These are phyloP conservation scores for Ips typographus DNA, from an alignment of 1,140 invertebrate species.

Conservation along the genomic window DNA sequence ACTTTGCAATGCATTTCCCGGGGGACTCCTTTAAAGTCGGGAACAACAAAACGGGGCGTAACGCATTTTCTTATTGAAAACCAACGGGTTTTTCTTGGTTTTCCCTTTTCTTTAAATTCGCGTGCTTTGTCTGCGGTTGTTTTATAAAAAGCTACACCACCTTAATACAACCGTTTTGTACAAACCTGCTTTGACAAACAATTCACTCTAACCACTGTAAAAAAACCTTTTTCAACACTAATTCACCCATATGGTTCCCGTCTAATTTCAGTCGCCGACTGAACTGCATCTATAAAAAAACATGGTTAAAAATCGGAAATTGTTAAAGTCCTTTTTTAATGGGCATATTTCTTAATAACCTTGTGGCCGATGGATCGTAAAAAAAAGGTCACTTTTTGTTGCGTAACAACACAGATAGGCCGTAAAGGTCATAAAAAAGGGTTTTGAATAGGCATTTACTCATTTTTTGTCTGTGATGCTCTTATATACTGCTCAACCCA, in stretches of 20 bases:
- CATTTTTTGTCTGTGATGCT: neutral
- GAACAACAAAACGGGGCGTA: conserved; percentile 13
- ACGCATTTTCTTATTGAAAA: conserved; percentile 39
- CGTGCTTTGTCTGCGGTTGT: conserved; percentile 12
- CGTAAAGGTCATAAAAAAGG: conserved; percentile 21
- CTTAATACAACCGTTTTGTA: neutral
- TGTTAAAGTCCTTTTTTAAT: conserved; percentile 1
- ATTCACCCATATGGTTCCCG: no score
- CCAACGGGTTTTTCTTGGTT: conserved; percentile 17
- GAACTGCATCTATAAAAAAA: no score
- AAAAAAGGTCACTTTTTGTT: conserved; percentile 31
- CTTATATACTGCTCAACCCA: neutral
- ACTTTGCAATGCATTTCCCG: conserved; percentile 37
- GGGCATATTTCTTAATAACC: conserved; percentile 26
- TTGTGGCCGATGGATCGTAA: conserved; percentile 24
- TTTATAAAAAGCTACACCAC: neutral
- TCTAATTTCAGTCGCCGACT: no score
- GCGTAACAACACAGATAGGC: conserved; percentile 17
- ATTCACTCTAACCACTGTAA: no score
- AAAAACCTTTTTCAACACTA: no score
- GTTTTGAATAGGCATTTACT: neutral
- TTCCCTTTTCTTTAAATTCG: conserved; percentile 12
- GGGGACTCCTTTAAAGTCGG: conserved; percentile 16
- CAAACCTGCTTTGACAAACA: no score
- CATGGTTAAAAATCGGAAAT: neutral